Conservation (phyloP, 1,140 invertebrate genomes). For the Caenorhabditis inopinata region DNA sequence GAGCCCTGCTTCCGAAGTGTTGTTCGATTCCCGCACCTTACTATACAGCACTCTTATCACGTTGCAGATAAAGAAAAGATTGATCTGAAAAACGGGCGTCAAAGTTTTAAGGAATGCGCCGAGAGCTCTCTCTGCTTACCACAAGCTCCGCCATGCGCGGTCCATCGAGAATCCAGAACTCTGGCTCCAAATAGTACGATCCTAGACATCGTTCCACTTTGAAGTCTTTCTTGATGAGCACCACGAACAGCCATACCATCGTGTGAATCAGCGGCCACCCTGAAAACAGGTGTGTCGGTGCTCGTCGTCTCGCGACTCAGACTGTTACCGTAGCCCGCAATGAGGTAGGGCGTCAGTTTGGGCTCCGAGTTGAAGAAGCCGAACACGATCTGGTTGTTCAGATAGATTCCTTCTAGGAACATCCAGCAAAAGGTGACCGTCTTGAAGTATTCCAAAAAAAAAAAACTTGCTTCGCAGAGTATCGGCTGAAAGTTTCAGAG, state of each 20-base stretch:
- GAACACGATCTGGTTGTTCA: constrained; percentile 80
- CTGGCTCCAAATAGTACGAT: constrained; percentile 63
- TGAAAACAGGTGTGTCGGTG: constrained; percentile 11
- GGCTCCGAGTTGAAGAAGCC: constrained; percentile 79
- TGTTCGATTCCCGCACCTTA: constrained; percentile 62
- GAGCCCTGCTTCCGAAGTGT: constrained; percentile 48
- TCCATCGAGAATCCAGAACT: constrained; percentile 66
- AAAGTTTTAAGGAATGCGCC: too few species aligned
- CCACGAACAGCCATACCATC: constrained; percentile 56
- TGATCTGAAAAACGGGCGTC: constrained; percentile 59
- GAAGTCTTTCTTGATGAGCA: constrained; percentile 59
- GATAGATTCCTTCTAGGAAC: constrained; percentile 84
- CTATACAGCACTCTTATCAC: constrained; percentile 63
- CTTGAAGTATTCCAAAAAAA: constrained; percentile 80
- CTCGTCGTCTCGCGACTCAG: background rate
- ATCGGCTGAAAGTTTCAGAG: constrained; percentile 72
- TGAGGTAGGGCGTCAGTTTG: constrained; percentile 75
- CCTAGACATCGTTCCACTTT: constrained; percentile 64
- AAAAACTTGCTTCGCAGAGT: constrained; percentile 78
- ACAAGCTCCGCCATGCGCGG: constrained; percentile 62
- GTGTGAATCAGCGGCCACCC: constrained; percentile 63
- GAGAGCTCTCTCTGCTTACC: too few species aligned
- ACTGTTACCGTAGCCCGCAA: constrained; percentile 77
- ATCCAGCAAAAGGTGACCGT: constrained; percentile 92
- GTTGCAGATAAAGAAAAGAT: constrained; percentile 63